Base-by-base conservation (phyloP, 2,113 vertebrate species). In the Phyllopteryx taeniolatus region DNA sequence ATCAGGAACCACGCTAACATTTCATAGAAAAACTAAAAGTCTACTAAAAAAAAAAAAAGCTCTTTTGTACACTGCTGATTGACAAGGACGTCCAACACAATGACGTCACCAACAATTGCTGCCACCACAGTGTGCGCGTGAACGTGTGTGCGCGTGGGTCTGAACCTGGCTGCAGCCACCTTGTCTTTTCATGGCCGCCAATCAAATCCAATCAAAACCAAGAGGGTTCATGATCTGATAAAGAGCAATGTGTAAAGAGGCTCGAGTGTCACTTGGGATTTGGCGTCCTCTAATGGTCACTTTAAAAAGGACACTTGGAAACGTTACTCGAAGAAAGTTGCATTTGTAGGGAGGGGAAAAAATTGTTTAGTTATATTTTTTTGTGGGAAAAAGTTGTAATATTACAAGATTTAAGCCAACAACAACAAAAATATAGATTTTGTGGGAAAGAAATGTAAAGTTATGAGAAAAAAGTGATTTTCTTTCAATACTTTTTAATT, bases 1-100 rank as follows among this genome's bases (percentile, higher is more conserved):
- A 14, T 31, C 12, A 13, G 56, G 11, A 10, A 57, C 22, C 10
- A 11, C 12, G 56, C 22, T 14, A 59, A 59, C 85, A 93, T 88
- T 91, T 74, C 72, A 68, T 53, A 68, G 39, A 42, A 54, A 68
- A 53, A 43, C 19, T 6, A 42, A 67, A 47, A 27, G 51, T 68
- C 59, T 31, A 59, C 56, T 5, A 14, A 2, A 61, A 9, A 4
- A 31, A 31, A 35, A 8, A 35, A 61, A 35, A 17, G 10, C 8
- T 35, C 14, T 35, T 61, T 61, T 61, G 59, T 35, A 35, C 59
- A 61, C 33, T 17, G 59, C 7, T 17, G 59, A 61, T 61, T 61
- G 59, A 60, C 27, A 60, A 60, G 59, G 31, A 61, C 31, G 14
- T 31, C 12, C 14, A 35, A 35, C 14, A 31, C 12, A 15, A 35